Base-by-base conservation (phyloP, 2,888 invertebrate genomes). In the Venusia cambrica region DNA sequence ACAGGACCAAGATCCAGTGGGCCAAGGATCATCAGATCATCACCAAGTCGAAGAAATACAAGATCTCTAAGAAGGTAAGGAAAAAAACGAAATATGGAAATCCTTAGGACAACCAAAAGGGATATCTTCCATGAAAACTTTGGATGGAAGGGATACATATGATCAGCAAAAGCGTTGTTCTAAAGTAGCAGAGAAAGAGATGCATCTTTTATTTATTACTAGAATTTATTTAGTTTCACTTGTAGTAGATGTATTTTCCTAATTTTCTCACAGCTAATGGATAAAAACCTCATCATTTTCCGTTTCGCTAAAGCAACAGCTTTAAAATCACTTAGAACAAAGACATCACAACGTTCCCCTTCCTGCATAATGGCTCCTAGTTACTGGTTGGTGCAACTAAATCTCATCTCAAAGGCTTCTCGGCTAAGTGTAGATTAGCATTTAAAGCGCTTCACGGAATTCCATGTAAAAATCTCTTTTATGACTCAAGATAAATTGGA, bases 1-100 rank as follows among this genome's bases (percentile, higher is more conserved):
- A 93, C 66, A 87, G 96, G 44, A 93, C 95, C 0, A 93, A 93
- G 71, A 95, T 97, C 46, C 90, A 92, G 57, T 97, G 97, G 97
- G 92, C 92, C 32, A 97, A 97, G 66, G 95, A 97, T 66, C 93
- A 94, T 48, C 92, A 92, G 52, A 91, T 91, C 29, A 85, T 96
- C 40, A 89, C 90, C 11, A 94, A 95, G 61, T 92, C 93, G 1
- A 92, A 93, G 62, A 95, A 96, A 55, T 93, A 93, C 57, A 95
- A 96, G 72, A 94, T 96, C 30, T 96, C 96, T 5, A 94, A 94
- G 62, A 97, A 97, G 89, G 88, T 83, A 49, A 38, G 41, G n/a
- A n/a, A n/a, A n/a, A n/a, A n/a, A n/a, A n/a, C n/a, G n/a, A n/a
- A n/a, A n/a, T n/a, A n/a, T n/a, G n/a, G n/a, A n/a, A n/a, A n/a